Evolutionary conservation across 2,113 vertebrate genomes (phyloP), one percentile per base, ranked within the genome.

Genomic region (Cynocephalus volans): DNA sequence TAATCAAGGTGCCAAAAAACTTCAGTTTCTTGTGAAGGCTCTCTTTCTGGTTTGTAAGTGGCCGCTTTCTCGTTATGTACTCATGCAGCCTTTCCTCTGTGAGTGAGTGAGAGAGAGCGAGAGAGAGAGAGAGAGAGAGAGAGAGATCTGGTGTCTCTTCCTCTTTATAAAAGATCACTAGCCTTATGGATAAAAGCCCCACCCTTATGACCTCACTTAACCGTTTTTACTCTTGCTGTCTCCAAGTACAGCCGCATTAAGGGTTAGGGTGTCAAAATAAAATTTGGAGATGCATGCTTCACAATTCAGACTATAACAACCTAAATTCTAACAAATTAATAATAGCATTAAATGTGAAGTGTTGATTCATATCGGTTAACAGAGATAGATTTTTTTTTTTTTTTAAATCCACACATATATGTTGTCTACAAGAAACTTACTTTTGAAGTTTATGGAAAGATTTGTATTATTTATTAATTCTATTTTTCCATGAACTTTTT

Each of bases 331-430:
- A 41, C 11, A 3, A 72, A 36, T n/a, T 8, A 19, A 70, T 93
- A 83, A 93, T 72, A 45, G 70, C n/a, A 90, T 85, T 50, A 65
- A 93, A 77, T 72, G 48, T 10, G 73, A 81, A 52, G 31, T 69
- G 1, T 23, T 88, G 26, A 89, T 21, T 89, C 36, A 73, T 41
- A 93, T 2, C 23, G 58, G 81, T 90, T 62, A 69, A 88, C 17
- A 81, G 14, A 54, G 33, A 67, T 9, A 6, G 11, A 83, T 8
- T 23, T 1, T 41, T 12, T 8, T 23, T 1, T 41, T 12, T 58
- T 96, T 58, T 6, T 36, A 64, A 77, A 48, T 41, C 87, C 15
- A 3, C 19, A 65, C 15, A 17, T 77, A 56, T 8, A 82, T 36
- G 8, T 6, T 65, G 1, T 31, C 45, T 58, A 56, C 0, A 81